Evolutionary conservation across 1,140 invertebrate species (phyloP), one percentile per base, ranked within the genome.

Genomic region (Musca domestica): DNA sequence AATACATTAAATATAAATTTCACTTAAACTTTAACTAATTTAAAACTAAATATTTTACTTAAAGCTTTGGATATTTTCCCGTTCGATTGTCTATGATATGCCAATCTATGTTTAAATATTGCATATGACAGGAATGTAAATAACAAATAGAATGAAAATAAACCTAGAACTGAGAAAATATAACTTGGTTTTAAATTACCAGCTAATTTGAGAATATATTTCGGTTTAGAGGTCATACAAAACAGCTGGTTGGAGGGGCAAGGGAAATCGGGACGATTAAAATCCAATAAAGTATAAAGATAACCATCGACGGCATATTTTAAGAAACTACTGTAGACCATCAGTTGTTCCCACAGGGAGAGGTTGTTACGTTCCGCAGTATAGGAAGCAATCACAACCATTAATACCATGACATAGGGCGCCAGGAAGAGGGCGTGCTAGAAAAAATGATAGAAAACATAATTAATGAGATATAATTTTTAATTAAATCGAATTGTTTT

Each of bases 241-340:
- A 89, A 90, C 10, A 86, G 81, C 70, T 90, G 88, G 0, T 83
- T 74, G 0, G 84, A 77, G 0, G 90, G 90, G 82, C 92, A 93
- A 17, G 84, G 74, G 7, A 93, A 79, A 68, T 88, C 87, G 3
- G 81, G 80, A 34, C 95, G 83, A 52, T 90, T 87, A 48, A 88
- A 87, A 0, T 92, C 91, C 73, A 94, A 95, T 10, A 95, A 88
- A 0, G 92, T 86, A 3, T 88, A 86, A 1, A 93, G 85, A 0
- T 94, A 83, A 1, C 90, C 92, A 78, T 96, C 93, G 34, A 96
- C 85, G 0, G 84, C 84, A 71, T 87, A 86, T 48, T 93, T 86
- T 56, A 96, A 85, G 76, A 91, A 96, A 70, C 93, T 95, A n/a
- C 90, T 84, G 71, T 92, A 90, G 83, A 95, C 91, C 0, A 92